A percentile compares a stretch with the other conserved stretches of the same genome.
These are phyloP conservation scores for Deroptyus accipitrinus DNA, from an alignment of 2,113 vertebrate genomes.

Conservation along the genomic window DNA sequence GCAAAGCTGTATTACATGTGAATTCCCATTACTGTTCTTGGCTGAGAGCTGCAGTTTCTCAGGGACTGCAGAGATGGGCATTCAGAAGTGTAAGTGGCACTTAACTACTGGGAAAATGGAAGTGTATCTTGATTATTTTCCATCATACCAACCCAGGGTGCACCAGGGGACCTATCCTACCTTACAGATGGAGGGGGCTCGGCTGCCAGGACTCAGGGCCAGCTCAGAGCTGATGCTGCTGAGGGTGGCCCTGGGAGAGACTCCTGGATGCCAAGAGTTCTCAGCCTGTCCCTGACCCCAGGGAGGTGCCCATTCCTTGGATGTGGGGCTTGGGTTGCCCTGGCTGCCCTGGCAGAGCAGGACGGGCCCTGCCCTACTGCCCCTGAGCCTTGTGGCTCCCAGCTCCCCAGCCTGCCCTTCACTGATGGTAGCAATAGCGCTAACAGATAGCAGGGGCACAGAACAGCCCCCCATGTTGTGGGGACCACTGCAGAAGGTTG, in stretches of 20 bases:
- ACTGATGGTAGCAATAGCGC: not conserved
- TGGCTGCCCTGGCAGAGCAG: not conserved
- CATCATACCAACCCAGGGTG: not conserved
- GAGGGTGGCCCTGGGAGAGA: not conserved
- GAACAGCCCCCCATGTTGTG: not conserved
- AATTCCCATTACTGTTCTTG: conserved; percentile 33
- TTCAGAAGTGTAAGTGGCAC: not conserved
- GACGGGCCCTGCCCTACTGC: fast-evolving
- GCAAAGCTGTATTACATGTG: not conserved
- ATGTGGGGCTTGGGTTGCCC: not conserved
- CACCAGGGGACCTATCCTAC: not conserved
- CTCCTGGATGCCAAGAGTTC: not conserved
- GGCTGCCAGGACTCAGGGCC: fast-evolving
- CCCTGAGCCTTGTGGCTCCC: fast-evolving
- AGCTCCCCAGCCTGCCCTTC: not conserved
- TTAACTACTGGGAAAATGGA: not conserved
- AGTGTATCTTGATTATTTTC: not conserved
- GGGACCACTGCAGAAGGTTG: not conserved
- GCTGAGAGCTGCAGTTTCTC: not conserved
- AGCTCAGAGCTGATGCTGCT: not conserved
- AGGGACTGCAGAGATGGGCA: not conserved
- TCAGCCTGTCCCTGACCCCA: not conserved
- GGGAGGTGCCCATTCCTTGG: not conserved
- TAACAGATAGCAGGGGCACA: not conserved
- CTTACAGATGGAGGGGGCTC: fast-evolving